Conservation (phyloP, 2,888 invertebrate species). For the Polydrusus pterygomalis region DNA sequence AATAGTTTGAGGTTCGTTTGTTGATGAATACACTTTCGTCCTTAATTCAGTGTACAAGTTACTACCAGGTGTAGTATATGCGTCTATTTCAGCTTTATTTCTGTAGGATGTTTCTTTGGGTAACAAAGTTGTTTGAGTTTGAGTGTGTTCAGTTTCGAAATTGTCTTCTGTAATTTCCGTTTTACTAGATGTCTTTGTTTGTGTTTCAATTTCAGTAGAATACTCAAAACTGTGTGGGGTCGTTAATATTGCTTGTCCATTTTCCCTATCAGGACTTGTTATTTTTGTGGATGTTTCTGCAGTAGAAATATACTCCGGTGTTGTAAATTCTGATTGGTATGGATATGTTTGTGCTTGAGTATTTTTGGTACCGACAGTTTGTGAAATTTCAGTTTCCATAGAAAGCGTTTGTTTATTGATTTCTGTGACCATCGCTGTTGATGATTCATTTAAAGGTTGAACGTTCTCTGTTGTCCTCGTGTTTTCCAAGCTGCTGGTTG, state of each 20-base stretch:
- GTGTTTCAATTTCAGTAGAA: background rate
- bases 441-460: background rate
- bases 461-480: background rate
- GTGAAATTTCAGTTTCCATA: background rate
- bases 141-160: constrained; percentile 16
- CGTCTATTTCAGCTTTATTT: constrained; percentile 35
- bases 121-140: constrained; percentile 9
- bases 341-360: background rate
- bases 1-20: background rate
- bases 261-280: background rate
- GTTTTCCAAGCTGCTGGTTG: background rate
- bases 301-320: background rate
- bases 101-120: constrained; percentile 27
- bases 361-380: background rate
- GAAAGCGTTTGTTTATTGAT: background rate
- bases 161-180: constrained; percentile 1
- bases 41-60: constrained; percentile 9
- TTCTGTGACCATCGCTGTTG: background rate
- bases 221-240: constrained; percentile 9
- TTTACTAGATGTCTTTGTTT: background rate
- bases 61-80: constrained; percentile 16
- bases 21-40: background rate
- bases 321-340: background rate
- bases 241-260: background rate
- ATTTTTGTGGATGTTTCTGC: background rate